Evolutionary conservation across 2,888 invertebrate genomes (phyloP), one percentile per base, ranked within the genome.

Genomic region (Cosmopolites sordidus): DNA sequence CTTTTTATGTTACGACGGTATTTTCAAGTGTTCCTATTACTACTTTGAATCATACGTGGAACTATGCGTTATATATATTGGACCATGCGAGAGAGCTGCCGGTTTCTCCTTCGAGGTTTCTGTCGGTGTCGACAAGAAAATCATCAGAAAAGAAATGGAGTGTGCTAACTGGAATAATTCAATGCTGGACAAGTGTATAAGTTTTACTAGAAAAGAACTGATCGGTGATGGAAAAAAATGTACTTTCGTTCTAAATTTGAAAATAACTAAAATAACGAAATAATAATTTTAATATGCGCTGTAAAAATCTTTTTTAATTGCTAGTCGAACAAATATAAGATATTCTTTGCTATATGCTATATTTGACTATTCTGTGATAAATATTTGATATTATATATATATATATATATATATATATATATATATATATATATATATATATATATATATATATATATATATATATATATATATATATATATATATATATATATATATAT

Each of bases 11-110:
- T 56, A 64, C 45, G 61, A 62, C n/a, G 60, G 57, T 39, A 56
- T 69, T 11, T 69, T 69, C 53, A 64, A 61, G 44, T 67, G 66
- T 51, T 62, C 62, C 5, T 66, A 64, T 55, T 68, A 61, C 51
- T 60, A 63, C 51, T 69, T 64, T 47, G 62, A 60, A 17, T 59
- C 59, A n/a, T 60, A 59, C 15, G 62, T 66, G 5, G 69, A 69
- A 48, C 61, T 69, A 50, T 47, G 61, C 15, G 64, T 68, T 8
- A 61, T 60, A n/a, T 65, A 64, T 51, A 43, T 67, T 3, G 69
- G 69, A 1, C 50, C 62, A 11, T 62, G 65, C 50, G 58, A 60
- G n/a, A 56, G 62, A 33, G 62, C 68, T 8, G 39, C 45, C 5
- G 60, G 61, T 12, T 68, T 59, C 56, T 56, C 44, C 16, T 66